Evolutionary conservation across 2,888 invertebrate species (phyloP).

Genomic region (Agrypnus murinus): DNA sequence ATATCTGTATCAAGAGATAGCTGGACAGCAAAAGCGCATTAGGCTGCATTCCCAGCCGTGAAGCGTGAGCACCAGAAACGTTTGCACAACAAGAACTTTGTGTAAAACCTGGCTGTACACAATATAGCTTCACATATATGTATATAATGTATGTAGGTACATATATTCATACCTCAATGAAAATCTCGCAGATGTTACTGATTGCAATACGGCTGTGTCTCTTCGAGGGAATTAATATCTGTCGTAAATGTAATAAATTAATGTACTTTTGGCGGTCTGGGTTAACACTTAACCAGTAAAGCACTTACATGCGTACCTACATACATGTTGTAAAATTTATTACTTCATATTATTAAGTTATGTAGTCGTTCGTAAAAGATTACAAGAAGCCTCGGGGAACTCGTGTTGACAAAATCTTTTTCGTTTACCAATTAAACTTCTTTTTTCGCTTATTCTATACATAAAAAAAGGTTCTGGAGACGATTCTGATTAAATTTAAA

Average conservation of each 20-base stretch:
- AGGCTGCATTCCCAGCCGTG: constrained; percentile 63
- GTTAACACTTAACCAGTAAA: constrained; percentile 39
- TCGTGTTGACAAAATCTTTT: constrained; percentile 25
- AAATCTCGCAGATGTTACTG: constrained; percentile 39
- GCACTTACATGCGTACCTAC: constrained; percentile 40
- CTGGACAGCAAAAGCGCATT: constrained; percentile 69
- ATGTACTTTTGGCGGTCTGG: constrained; percentile 38
- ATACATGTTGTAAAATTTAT: constrained; percentile 35
- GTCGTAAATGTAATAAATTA: constrained; percentile 32
- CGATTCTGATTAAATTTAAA: no score
- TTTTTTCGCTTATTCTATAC: no score
- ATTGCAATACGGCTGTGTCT: constrained; percentile 28
- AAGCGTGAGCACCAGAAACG: constrained; percentile 42
- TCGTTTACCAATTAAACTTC: constrained; percentile 3
- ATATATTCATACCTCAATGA: constrained; percentile 40
- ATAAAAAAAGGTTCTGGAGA: no score
- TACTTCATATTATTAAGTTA: constrained; percentile 40
- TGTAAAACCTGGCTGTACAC: no score
- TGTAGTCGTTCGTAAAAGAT: constrained; percentile 25
- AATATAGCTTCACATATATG: no score
- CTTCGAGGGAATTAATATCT: constrained; percentile 32
- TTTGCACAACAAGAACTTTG: constrained; percentile 38
- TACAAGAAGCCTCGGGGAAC: constrained; percentile 16
- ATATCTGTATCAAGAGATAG: constrained; percentile 69
- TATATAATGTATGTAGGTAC: constrained; percentile 1